phyloP scores from a whole-genome alignment of 1,140 invertebrate species.

The Dolichoris vasculosae region DNA sequence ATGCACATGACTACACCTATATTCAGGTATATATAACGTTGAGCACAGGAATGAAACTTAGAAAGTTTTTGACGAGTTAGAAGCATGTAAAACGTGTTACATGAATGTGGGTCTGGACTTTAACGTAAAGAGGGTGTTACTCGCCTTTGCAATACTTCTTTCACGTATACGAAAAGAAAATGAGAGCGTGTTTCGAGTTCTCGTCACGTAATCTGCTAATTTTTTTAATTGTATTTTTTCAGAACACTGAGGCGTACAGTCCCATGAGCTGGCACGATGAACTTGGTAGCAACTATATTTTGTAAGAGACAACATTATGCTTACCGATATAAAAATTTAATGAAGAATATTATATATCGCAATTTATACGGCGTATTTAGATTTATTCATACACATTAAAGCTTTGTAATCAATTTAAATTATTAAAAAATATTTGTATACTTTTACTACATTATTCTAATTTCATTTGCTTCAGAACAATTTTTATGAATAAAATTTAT shows the following conservation, averaged over 20 bases:
- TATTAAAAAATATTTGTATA: too few relatives aligned
- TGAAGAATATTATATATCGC: not conserved
- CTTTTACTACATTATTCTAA: too few relatives aligned
- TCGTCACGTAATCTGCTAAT: constrained; percentile 38
- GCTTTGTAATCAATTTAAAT: too few relatives aligned
- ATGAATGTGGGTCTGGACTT: constrained; percentile 26
- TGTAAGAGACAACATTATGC: constrained; percentile 54
- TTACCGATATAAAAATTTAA: not conserved
- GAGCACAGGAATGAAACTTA: not conserved
- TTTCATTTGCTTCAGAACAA: too few relatives aligned
- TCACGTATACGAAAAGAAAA: not conserved
- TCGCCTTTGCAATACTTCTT: not conserved
- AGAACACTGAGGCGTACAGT: constrained; percentile 56
- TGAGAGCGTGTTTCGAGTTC: constrained; percentile 29
- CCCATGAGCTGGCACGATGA: constrained; percentile 62
- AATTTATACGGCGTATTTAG: too few relatives aligned
- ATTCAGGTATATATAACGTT: not conserved
- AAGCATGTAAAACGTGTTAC: not conserved
- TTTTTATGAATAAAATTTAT: too few relatives aligned
- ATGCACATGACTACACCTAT: not conserved
- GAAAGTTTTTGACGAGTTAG: constrained; percentile 36
- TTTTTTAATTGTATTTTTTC: constrained; percentile 50
- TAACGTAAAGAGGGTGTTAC: not conserved
- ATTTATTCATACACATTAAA: too few relatives aligned
- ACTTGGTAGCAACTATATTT: constrained; percentile 53